Evolutionary conservation across 2,797 vertebrate species (phyloP).

Genomic region (Nannoperca obscura): DNA sequence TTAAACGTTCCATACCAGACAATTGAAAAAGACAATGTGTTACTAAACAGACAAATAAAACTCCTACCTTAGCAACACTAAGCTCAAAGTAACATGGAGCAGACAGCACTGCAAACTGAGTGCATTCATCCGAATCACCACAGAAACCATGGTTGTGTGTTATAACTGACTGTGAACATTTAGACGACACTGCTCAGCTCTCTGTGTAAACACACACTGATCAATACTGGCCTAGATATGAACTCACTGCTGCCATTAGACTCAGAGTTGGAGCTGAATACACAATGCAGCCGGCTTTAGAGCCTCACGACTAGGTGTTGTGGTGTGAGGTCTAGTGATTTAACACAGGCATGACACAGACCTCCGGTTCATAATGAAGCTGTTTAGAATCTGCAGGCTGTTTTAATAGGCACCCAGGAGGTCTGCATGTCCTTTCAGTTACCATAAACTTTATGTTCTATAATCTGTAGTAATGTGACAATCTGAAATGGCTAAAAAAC

Average conservation of each 20-base stretch:
- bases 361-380: background rate
- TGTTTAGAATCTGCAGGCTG: background rate
- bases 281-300: conserved; percentile 13
- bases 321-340: background rate
- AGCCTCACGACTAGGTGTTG: background rate
- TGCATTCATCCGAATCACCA: conserved; percentile 16
- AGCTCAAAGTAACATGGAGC: conserved; percentile 39
- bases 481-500: background rate
- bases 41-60: conserved; percentile 2
- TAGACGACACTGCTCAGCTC: conserved; percentile 36
- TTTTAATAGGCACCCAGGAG: background rate
- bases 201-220: conserved; percentile 68
- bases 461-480: background rate
- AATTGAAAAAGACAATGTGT: background rate
- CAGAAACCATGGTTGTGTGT: conserved; percentile 65
- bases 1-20: background rate
- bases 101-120: conserved; percentile 28
- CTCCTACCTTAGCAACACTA: conserved; percentile 73
- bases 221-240: conserved; percentile 67
- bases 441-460: background rate
- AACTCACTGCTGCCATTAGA: conserved; percentile 54
- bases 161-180: conserved; percentile 30
- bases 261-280: conserved; percentile 34
- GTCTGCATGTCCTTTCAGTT: background rate
- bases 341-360: conserved; percentile 11